Conservation (phyloP, 2,797 vertebrate genomes). For the Gobio occitaniae region DNA sequence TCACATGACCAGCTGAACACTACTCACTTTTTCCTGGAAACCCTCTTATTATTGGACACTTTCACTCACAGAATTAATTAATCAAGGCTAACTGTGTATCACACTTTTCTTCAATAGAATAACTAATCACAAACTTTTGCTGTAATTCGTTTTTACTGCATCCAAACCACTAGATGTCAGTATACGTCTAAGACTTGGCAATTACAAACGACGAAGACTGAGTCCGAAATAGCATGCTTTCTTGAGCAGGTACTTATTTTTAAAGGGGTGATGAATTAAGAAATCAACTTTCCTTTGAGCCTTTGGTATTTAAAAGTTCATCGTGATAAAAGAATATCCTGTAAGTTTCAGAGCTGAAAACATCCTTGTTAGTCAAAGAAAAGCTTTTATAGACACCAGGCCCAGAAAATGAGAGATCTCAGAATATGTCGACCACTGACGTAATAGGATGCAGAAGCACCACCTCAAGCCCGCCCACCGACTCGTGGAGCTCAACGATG, state of each 20-base stretch:
- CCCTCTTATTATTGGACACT: not conserved
- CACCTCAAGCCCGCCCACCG: too few species aligned
- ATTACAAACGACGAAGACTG: not conserved
- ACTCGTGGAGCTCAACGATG: too few species aligned
- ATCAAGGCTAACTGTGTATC: not conserved
- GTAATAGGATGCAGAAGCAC: too few species aligned
- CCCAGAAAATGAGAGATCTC: too few species aligned
- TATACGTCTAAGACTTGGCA: not conserved
- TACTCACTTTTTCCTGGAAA: not conserved
- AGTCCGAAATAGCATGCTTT: not conserved
- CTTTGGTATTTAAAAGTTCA: too few species aligned
- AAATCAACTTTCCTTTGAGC: too few species aligned
- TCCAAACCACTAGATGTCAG: not conserved
- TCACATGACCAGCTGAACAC: not conserved
- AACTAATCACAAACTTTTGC: not conserved
- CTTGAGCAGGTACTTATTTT: not conserved
- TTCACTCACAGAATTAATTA: not conserved
- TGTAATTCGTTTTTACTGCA: not conserved
- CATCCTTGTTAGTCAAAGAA: too few species aligned
- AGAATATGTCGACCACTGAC: too few species aligned
- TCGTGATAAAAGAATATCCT: too few species aligned
- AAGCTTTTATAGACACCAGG: too few species aligned
- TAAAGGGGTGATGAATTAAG: too few species aligned
- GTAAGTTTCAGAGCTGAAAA: too few species aligned
- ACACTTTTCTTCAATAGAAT: not conserved